These are phyloP conservation scores for Arge pagana DNA, from an alignment of 2,888 invertebrate species.

Conservation along the genomic window DNA sequence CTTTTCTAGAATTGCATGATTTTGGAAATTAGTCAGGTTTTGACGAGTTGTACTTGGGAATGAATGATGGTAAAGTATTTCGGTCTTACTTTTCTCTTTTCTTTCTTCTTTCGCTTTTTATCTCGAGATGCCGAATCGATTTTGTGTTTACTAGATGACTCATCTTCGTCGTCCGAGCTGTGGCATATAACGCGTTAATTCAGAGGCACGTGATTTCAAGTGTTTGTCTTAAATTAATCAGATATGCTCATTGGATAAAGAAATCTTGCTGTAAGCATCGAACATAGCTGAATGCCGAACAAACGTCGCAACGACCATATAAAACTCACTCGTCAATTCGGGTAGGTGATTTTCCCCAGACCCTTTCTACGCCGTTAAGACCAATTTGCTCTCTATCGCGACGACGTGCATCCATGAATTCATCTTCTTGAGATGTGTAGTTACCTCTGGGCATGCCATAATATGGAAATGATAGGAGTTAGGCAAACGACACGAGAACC, in stretches of 20 bases:
- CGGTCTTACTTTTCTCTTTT: conserved; percentile 55
- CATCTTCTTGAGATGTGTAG: conserved; percentile 63
- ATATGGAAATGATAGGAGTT: too few species aligned
- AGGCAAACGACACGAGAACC: too few species aligned
- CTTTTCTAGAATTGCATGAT: conserved; percentile 44
- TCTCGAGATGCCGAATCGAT: conserved; percentile 61
- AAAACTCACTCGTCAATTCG: conserved; percentile 66
- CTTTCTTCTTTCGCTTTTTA: conserved; percentile 57
- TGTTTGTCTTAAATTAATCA: conserved; percentile 3
- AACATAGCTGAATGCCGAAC: neutral
- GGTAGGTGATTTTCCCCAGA: conserved; percentile 79
- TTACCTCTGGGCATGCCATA: conserved; percentile 1
- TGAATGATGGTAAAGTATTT: neutral
- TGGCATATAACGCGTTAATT: conserved; percentile 28
- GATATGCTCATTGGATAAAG: neutral
- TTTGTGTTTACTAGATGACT: conserved; percentile 53
- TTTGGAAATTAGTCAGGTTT: too few species aligned
- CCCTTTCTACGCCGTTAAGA: conserved; percentile 67
- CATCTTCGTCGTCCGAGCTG: conserved; percentile 56
- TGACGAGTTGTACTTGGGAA: neutral
- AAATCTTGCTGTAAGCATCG: neutral
- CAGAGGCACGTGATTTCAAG: conserved; percentile 30
- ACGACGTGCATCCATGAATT: conserved; percentile 72
- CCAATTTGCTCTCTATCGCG: conserved; percentile 78
- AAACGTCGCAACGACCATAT: neutral